Base-by-base conservation (phyloP, 2,888 invertebrate genomes). In the Macrophya alboannulata region DNA sequence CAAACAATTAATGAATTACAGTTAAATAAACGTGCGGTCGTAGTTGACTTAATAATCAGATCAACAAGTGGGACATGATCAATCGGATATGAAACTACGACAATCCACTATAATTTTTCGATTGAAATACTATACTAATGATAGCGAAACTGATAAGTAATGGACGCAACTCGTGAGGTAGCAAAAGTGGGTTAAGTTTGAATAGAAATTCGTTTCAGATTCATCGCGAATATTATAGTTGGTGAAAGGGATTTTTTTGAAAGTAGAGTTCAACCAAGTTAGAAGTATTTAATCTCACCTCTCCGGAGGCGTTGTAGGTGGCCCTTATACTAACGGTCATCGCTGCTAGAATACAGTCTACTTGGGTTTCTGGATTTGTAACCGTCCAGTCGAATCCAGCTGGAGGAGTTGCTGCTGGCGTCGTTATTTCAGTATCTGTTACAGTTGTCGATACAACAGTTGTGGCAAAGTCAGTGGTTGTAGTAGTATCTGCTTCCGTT, bases 261-360 rank as follows among this genome's bases (percentile, higher is more conserved):
- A 25, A n/a, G 21, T 43, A 21, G 21, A 74, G 17, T 71, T 71
- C 2, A 21, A 21, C 17, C n/a, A 4, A 45, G 21, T 74, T 9
- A 12, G 6, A 10, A 37, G 31, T 4, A n/a, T 82, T 45, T 48
- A 17, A 68, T 68, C 83, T 65, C 71, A 89, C 89, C 86, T 85
- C 86, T 71, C 83, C 65, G 25, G 88, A 85, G 5, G 74, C 84
- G 65, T 86, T 88, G 77, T 89, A 89, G n/a, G 65, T 48, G 9
- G 86, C 87, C 21, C 65, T 86, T 85, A 89, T 59, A 43, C 83
- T 86, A 12, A 89, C 87, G 4, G 87, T 74, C 87, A 89, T 88
- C 21, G 85, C 87, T 8, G 86, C 86, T n/a, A 89, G 85, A 17
- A 88, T 86, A 55, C 89, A 89, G 1, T 86, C 85, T 48, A 87